Conservation (phyloP, 2,888 invertebrate genomes). For the Nowickia ferox region DNA sequence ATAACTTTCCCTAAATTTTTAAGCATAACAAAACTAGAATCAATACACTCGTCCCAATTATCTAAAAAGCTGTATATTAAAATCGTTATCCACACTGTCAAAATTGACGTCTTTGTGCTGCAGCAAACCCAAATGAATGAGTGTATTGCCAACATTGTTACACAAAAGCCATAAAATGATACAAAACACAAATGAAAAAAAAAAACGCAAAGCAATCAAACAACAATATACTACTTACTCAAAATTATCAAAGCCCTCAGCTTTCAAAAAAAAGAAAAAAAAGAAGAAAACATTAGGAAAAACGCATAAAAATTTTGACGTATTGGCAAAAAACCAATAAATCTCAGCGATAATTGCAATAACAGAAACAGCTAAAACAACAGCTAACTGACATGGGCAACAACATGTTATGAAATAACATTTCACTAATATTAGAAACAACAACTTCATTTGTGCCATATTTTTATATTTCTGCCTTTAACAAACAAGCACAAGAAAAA, state of each 20-base stretch:
- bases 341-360: conserved; percentile 72
- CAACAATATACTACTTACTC: conserved; percentile 15
- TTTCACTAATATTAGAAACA: conserved; percentile 61
- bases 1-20: neutral
- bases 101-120: conserved; percentile 32
- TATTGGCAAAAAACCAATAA: conserved; percentile 71
- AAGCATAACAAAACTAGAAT: neutral
- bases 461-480: conserved; percentile 28
- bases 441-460: conserved; percentile 63
- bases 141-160: conserved; percentile 21
- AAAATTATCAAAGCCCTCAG: conserved; percentile 35
- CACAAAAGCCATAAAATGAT: conserved; percentile 36
- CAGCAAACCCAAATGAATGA: conserved; percentile 16
- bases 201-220: conserved; percentile 37
- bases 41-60: neutral
- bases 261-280: neutral
- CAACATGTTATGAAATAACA: conserved; percentile 62
- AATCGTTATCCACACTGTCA: conserved; percentile 21
- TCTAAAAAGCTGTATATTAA: neutral
- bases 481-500: conserved; percentile 4
- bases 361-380: conserved; percentile 65
- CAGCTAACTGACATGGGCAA: conserved; percentile 52
- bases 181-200: conserved; percentile 32
- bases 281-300: conserved; percentile 43
- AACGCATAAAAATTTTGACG: conserved; percentile 68